Evolutionary conservation across 64 coral and sea anemone genomes (phyloP), one percentile per base, ranked within the genome.

Genomic region (Pocillopora damicornis): DNA sequence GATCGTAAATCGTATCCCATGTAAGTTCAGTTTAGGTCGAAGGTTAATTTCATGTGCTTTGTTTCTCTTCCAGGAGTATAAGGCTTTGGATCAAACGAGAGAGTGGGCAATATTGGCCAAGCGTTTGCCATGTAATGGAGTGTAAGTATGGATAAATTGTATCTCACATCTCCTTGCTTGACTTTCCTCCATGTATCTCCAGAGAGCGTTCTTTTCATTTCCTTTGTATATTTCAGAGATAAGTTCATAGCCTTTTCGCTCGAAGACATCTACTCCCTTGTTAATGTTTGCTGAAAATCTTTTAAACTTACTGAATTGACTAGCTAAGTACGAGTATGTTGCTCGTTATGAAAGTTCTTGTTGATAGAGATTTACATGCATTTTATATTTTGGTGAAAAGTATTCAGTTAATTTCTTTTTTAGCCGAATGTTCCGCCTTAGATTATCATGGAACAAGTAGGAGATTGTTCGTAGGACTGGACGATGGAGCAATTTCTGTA

Each of bases 71-170:
- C 61, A 98, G 96, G 69, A 98, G 96, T 82, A 79, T 98, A 65
- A 89, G 96, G 15, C 81, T 98, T 61, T 98, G 96, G 96, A 98
- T 98, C 66, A 98, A 95, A 88, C 93, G 96, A 84, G 96, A 98
- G 86, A 98, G 96, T 75, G 96, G 96, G 58, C 96, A 98, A 60
- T 98, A 95, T 76, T 98, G 96, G 96, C 96, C 96, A 0, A 98
- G 96, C 86, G 88, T 98, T 59, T 98, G 96, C 67, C 96, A 98
- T 75, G 87, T 92, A 83, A 98, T 98, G 96, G 93, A 84, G 59
- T 93, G 96, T 98, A 20, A 90, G 93, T 77, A 30, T 82, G 60
- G 58, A 15, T 37, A 15, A n/a, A n/a, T 14, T 76, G 20, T 74
- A 75, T 75, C 61, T 59, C 20, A 35, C 35, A 42, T 58, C 15